These are phyloP conservation scores for Eubasilissa regina DNA, from an alignment of 1,140 invertebrate genomes.

Conservation along the genomic window DNA sequence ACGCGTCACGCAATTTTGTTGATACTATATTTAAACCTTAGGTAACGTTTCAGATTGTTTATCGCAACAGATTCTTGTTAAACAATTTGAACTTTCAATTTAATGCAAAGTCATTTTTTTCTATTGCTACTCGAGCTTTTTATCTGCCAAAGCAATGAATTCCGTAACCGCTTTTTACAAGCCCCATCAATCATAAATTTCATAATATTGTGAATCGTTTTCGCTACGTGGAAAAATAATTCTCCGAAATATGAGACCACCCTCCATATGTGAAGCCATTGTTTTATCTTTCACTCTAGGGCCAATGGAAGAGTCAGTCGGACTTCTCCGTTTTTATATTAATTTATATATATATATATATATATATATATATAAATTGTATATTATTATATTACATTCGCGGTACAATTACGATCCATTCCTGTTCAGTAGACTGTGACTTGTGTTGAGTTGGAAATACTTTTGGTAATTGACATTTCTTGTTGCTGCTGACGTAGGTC, in stretches of 20 bases:
- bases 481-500: no score
- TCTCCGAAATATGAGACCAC: constrained; percentile 4
- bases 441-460: no score
- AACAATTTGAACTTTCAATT: constrained; percentile 27
- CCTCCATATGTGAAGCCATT: not conserved
- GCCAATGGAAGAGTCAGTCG: no score
- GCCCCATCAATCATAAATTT: constrained; percentile 48
- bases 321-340: no score
- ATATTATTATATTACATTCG: no score
- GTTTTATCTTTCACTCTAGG: constrained; percentile 22
- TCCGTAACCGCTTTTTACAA: constrained; percentile 35
- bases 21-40: no score
- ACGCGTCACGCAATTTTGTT: no score
- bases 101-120: constrained; percentile 38
- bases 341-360: no score
- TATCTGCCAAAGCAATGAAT: constrained; percentile 36
- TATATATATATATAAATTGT: no score
- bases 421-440: no score
- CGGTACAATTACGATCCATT: no score
- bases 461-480: no score
- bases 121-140: constrained; percentile 39
- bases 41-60: not conserved
- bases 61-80: constrained; percentile 24
- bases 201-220: constrained; percentile 42
- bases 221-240: constrained; percentile 39